These are phyloP conservation scores for Rhysida immarginata DNA, from an alignment of 1,140 invertebrate species.

Conservation along the genomic window DNA sequence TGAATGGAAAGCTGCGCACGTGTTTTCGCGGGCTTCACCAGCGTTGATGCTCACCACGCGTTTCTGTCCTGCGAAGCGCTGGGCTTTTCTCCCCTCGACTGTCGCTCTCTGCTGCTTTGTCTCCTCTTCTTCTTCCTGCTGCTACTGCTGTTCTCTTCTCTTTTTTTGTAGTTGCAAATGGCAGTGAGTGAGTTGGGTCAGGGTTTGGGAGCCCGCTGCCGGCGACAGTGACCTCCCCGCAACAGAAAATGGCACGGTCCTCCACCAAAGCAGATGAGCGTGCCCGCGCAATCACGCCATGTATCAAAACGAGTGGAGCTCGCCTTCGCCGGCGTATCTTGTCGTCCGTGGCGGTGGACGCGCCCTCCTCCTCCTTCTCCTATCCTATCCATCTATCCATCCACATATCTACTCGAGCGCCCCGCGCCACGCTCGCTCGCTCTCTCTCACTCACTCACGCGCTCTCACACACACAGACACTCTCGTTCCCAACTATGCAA, in stretches of 20 bases:
- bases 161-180: no score
- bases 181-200: no score
- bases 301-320: background rate
- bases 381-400: background rate
- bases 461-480: background rate
- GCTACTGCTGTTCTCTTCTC: no score
- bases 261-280: background rate
- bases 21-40: no score
- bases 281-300: background rate
- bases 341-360: background rate
- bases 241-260: background rate
- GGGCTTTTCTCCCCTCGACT: no score
- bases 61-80: no score
- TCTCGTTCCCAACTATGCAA: background rate
- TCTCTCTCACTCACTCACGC: background rate
- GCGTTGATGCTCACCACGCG: no score
- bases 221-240: background rate
- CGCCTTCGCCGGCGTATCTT: background rate
- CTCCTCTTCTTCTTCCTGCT: no score
- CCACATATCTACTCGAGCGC: background rate
- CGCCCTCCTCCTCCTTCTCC: background rate
- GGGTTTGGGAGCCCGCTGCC: no score
- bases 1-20: no score
- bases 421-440: background rate
- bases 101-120: no score